These are phyloP conservation scores for Hemistola chrysoprasaria DNA, from an alignment of 2,888 invertebrate species.

Conservation along the genomic window DNA sequence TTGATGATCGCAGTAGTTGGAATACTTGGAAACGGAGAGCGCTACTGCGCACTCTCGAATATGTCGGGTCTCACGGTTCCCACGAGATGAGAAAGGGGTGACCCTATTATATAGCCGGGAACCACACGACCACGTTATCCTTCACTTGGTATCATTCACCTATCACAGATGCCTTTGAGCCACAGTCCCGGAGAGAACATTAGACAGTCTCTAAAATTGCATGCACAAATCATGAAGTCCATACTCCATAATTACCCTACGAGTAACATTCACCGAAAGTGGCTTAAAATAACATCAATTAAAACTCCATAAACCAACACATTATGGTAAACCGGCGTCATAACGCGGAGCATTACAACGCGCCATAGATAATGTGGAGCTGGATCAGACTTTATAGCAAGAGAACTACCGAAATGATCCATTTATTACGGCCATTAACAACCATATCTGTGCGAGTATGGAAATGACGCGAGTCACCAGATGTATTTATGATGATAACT, in stretches of 20 bases:
- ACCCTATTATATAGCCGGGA: too few relatives aligned
- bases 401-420: slow-evolving; percentile 43
- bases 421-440: slow-evolving; percentile 48
- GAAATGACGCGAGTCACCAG: slow-evolving; percentile 42
- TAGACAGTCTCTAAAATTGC: too few relatives aligned
- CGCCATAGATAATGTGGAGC: slow-evolving; percentile 30
- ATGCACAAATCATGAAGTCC: too few relatives aligned
- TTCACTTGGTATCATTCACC: too few relatives aligned
- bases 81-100: too few relatives aligned
- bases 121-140: too few relatives aligned
- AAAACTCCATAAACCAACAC: slow-evolving; percentile 20
- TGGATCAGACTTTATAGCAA: slow-evolving; percentile 39
- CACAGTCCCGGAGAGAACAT: too few relatives aligned
- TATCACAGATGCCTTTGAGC: too few relatives aligned
- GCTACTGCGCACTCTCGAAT: too few relatives aligned
- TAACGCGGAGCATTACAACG: slow-evolving; percentile 25
- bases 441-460: slow-evolving; percentile 42
- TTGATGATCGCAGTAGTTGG: too few relatives aligned
- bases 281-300: slow-evolving; percentile 21
- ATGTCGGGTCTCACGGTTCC: too few relatives aligned
- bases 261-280: slow-evolving; percentile 4
- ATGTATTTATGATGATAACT: slow-evolving; percentile 38
- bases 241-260: not conserved
- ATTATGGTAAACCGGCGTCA: slow-evolving; percentile 21
- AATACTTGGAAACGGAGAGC: too few relatives aligned